Evolutionary conservation across 2,113 vertebrate genomes (phyloP), one percentile per base, ranked within the genome.

Genomic region (Malurus alboscapulatus): DNA sequence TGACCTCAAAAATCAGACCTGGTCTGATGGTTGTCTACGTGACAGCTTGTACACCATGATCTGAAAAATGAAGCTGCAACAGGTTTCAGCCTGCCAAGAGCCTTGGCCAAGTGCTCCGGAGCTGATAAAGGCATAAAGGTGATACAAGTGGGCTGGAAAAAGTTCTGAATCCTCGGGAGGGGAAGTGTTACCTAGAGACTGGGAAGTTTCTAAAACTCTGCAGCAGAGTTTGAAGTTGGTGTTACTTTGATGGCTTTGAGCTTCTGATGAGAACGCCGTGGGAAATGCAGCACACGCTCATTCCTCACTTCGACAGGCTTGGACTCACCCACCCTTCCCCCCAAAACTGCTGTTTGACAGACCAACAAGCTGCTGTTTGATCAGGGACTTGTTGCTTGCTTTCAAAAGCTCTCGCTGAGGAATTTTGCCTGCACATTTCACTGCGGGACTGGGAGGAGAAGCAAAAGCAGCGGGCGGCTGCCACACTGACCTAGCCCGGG

Each of bases 111-210:
- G 47, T 50, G 76, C 87, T 83, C 85, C 69, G 92, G 77, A 61
- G 87, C 84, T 93, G 61, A 93, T 94, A 72, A 96, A 95, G 94
- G 92, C 94, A 96, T 80, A 92, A 78, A 88, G 90, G 86, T 94
- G 94, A 95, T 81, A 71, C 14, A 59, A 42, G 51, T 36, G 82
- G 87, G 82, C 81, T 95, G 87, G 84, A 9, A 51, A 81, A 79
- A 53, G 55, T 51, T 86, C 74, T 22, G 42, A 71, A 71, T 66
- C 62, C 55, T 82, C 78, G 51, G 75, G 61, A 79, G n/a, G 34
- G 30, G 9, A 65, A 54, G 5, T 6, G 50, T 68, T 62, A 71
- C 71, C 78, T 67, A 34, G 10, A 45, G 32, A 51, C 71, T 11
- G 48, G 59, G 51, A 76, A 32, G 30, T 26, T 65, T 59, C 79